Evolutionary conservation across 1,140 invertebrate species (phyloP).

Genomic region (Copidosoma floridanum): DNA sequence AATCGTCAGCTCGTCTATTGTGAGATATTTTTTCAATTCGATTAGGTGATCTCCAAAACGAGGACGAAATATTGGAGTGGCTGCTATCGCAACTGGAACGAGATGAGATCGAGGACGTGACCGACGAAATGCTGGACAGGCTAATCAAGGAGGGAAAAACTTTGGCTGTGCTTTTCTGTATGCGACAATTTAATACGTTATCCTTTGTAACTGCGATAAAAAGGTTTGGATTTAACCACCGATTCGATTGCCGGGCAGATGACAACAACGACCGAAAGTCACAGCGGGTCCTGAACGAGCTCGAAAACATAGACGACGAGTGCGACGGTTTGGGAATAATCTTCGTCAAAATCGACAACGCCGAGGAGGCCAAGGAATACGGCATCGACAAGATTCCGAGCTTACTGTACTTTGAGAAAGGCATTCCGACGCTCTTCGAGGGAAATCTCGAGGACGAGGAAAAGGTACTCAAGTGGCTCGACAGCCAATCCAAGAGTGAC

Average conservation of each 20-base stretch:
- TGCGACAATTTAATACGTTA: too few species aligned
- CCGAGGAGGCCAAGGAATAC: slow-evolving; percentile 85
- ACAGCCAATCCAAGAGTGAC: slow-evolving; percentile 80
- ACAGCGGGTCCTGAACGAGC: slow-evolving; percentile 79
- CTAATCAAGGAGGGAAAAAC: slow-evolving; percentile 86
- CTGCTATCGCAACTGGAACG: slow-evolving; percentile 80
- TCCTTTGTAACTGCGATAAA: too few species aligned
- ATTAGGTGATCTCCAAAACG: slow-evolving; percentile 85
- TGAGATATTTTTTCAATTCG: slow-evolving; percentile 11
- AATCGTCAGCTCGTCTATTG: too few species aligned
- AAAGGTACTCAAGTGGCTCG: slow-evolving; percentile 84
- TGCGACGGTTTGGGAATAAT: slow-evolving; percentile 83
- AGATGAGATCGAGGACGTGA: slow-evolving; percentile 94
- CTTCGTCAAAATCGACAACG: slow-evolving; percentile 92
- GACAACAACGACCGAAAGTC: slow-evolving; percentile 89
- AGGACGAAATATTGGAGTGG: slow-evolving; percentile 89
- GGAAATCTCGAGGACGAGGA: slow-evolving; percentile 90
- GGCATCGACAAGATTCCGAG: slow-evolving; percentile 85
- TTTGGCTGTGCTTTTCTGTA: slow-evolving; percentile 90
- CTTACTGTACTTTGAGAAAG: slow-evolving; percentile 88
- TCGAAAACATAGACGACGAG: slow-evolving; percentile 95
- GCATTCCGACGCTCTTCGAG: slow-evolving; percentile 83
- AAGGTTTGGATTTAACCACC: too few species aligned
- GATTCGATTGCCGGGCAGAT: slow-evolving; percentile 65
- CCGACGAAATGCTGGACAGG: slow-evolving; percentile 89